Evolutionary conservation across 2,888 invertebrate genomes (phyloP).

Genomic region (Mythimna impura): DNA sequence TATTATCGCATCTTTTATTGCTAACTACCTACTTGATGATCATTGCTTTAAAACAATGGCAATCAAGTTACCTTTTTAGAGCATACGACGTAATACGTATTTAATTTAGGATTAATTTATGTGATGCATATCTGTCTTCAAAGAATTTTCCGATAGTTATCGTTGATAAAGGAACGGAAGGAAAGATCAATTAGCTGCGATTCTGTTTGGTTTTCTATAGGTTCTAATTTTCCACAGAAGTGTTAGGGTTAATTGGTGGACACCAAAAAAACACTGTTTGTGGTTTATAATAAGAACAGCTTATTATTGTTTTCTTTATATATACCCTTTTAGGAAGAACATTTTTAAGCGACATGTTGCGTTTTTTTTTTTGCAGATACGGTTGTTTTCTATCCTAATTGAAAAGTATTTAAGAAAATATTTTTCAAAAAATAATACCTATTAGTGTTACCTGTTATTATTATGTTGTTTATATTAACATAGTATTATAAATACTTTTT

Average conservation of each 20-base stretch:
- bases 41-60: constrained; percentile 74
- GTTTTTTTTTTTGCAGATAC: no score
- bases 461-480: no score
- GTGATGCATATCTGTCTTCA: constrained; percentile 29
- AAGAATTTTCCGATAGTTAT: constrained; percentile 34
- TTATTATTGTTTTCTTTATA: no score
- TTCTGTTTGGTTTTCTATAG: background rate
- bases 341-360: no score
- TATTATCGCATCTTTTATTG: constrained; percentile 66
- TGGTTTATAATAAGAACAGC: no score
- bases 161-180: constrained; percentile 7
- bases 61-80: constrained; percentile 63
- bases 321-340: no score
- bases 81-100: constrained; percentile 56
- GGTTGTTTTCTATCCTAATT: no score
- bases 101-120: constrained; percentile 34
- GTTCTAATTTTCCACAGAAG: background rate
- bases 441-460: no score
- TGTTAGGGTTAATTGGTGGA: background rate
- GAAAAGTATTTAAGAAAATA: no score
- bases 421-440: no score
- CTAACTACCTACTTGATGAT: constrained; percentile 60
- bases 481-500: no score
- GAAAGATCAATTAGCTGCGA: background rate
- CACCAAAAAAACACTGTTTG: no score